A percentile compares a stretch with the other conserved stretches of the same genome.
These are phyloP conservation scores for Muscicapa adusta DNA, from an alignment of 2,113 vertebrate species.

Conservation along the genomic window DNA sequence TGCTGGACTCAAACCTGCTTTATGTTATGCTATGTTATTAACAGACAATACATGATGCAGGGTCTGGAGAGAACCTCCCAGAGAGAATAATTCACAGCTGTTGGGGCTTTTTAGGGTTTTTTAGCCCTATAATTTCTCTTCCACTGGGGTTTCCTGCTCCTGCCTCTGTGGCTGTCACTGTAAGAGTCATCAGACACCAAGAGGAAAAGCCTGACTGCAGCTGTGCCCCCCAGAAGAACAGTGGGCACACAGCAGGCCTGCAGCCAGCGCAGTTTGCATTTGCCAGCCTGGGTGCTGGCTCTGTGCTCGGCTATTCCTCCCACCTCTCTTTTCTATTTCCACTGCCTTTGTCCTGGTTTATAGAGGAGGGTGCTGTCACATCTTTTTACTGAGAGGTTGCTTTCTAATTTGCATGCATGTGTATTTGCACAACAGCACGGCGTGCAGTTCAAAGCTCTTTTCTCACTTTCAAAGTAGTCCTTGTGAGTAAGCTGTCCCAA, in stretches of 20 bases:
- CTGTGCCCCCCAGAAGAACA: neutral
- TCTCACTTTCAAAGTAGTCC: constrained; percentile 38
- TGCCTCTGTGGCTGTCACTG: neutral
- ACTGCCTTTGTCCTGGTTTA: constrained; percentile 14
- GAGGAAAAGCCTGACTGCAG: neutral
- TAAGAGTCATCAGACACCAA: neutral
- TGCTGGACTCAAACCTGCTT: neutral
- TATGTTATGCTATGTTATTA: neutral
- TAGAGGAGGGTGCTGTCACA: neutral
- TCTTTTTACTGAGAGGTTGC: neutral
- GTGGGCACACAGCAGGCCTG: neutral
- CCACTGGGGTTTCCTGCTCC: neutral
- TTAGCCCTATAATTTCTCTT: neutral
- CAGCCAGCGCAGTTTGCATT: neutral
- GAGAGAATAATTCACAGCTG: neutral
- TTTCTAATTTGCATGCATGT: neutral
- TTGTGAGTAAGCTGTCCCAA: neutral
- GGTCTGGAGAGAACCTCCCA: neutral
- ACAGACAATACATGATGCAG: neutral
- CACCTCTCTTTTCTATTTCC: neutral
- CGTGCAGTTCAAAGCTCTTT: constrained; percentile 47
- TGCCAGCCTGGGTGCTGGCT: neutral
- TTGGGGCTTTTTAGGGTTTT: neutral
- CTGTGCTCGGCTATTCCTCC: accelerated
- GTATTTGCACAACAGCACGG: neutral